Conservation (phyloP, 2,888 invertebrate species). For the Drosophila tanythrix region DNA sequence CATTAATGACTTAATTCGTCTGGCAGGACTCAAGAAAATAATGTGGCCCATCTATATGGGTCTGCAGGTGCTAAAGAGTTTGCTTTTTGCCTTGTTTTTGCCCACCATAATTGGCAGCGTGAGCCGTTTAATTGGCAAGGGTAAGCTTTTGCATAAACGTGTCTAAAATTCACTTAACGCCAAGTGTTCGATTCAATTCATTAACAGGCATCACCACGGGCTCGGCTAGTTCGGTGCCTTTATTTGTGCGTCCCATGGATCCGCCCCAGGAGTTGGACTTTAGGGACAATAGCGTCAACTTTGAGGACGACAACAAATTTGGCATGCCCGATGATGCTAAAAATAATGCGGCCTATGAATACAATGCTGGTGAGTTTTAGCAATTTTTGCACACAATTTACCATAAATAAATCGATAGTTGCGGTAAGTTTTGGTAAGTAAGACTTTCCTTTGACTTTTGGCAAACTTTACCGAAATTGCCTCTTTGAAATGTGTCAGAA, state of each 20-base stretch:
- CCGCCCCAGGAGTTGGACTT: conserved; percentile 90
- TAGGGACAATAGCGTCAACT: conserved; percentile 89
- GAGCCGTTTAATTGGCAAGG: conserved; percentile 93
- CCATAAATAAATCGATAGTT: not conserved
- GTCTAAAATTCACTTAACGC: not conserved
- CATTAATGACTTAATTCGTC: conserved; percentile 84
- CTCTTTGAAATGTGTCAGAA: not conserved
- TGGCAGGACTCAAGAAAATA: conserved; percentile 92
- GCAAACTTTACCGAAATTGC: not conserved
- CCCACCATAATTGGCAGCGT: conserved; percentile 93
- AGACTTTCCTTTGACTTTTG: not conserved
- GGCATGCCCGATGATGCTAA: conserved; percentile 62
- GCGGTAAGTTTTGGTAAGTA: not conserved
- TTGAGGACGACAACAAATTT: conserved; percentile 81
- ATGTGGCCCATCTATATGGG: conserved; percentile 93
- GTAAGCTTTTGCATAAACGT: conserved; percentile 83
- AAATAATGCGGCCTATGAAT: conserved; percentile 71
- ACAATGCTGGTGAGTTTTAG: conserved; percentile 77
- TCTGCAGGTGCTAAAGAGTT: conserved; percentile 92
- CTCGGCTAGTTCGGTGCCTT: conserved; percentile 83
- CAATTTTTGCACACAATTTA: not conserved
- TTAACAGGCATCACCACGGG: conserved; percentile 82
- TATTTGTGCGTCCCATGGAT: conserved; percentile 83
- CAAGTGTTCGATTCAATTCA: not conserved
- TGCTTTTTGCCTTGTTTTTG: conserved; percentile 93